Conservation (phyloP, 1,140 invertebrate genomes). For the Parasteatoda tepidariorum region DNA sequence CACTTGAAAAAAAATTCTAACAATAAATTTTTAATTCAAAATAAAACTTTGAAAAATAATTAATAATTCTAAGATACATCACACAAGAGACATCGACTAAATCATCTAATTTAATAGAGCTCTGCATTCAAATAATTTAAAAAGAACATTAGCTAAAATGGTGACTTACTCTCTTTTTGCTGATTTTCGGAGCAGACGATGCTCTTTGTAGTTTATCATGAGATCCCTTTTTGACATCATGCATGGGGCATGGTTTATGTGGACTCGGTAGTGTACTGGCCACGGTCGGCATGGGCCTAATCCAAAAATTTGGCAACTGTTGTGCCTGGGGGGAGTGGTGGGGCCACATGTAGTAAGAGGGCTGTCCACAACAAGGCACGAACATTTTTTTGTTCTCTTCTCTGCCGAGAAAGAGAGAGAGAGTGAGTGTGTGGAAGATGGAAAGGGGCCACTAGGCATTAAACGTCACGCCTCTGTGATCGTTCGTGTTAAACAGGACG, state of each 20-base stretch:
- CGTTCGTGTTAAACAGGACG: constrained; percentile 21
- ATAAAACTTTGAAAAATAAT: no score
- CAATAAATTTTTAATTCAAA: no score
- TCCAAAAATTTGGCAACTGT: constrained; percentile 22
- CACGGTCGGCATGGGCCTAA: constrained; percentile 3
- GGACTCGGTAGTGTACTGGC: constrained; percentile 20
- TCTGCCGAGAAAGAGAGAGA: background rate
- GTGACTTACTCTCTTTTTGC: constrained; percentile 44
- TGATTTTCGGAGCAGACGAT: constrained; percentile 20
- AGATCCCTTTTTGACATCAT: background rate
- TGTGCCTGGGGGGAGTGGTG: background rate
- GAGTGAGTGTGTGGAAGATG: background rate
- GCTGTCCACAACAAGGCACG: constrained; percentile 26
- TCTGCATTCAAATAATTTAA: no score
- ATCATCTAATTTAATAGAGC: no score
- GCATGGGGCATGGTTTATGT: constrained; percentile 30
- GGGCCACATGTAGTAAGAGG: constrained; percentile 44
- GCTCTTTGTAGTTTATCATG: constrained; percentile 38
- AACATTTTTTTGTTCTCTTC: background rate
- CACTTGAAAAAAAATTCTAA: no score
- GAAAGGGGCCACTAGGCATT: constrained; percentile 44
- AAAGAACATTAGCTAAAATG: no score
- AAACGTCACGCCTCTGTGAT: constrained; percentile 30
- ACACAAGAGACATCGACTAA: no score
- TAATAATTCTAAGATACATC: no score